Evolutionary conservation across 2,113 vertebrate genomes (phyloP).

Genomic region (Gila orcuttii): DNA sequence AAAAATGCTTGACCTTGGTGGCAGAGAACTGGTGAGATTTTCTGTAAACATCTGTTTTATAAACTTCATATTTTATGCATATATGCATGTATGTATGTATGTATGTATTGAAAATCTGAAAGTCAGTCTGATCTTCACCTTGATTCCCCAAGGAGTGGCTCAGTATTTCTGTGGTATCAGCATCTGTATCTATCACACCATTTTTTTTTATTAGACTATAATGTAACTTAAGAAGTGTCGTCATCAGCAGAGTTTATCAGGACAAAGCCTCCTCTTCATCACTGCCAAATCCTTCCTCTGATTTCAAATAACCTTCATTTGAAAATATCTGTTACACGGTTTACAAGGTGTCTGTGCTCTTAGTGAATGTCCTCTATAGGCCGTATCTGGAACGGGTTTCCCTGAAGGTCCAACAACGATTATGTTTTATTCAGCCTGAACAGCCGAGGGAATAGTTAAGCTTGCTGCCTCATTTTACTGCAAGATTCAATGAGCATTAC

Average conservation of each 20-base stretch:
- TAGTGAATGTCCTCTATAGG: slow-evolving; percentile 26
- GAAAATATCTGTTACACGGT: not conserved
- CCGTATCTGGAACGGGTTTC: slow-evolving; percentile 23
- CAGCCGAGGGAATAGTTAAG: slow-evolving; percentile 36
- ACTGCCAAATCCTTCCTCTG: slow-evolving; percentile 10
- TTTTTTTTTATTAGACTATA: not conserved
- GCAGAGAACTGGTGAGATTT: not conserved
- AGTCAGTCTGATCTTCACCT: slow-evolving; percentile 8
- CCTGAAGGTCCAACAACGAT: slow-evolving; percentile 33
- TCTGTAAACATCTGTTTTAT: not conserved
- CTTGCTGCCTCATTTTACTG: slow-evolving; percentile 39
- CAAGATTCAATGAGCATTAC: slow-evolving; percentile 41
- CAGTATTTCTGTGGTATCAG: not conserved
- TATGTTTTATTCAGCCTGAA: slow-evolving; percentile 45
- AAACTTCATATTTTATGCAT: not conserved
- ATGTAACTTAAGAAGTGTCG: not conserved
- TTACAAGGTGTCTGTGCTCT: slow-evolving; percentile 28
- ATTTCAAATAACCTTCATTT: slow-evolving; percentile 21
- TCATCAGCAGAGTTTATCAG: slow-evolving; percentile 1
- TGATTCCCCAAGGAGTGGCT: not conserved
- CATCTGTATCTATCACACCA: not conserved
- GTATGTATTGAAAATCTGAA: not conserved
- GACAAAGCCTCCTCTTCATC: slow-evolving; percentile 4
- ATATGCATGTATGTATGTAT: no score
- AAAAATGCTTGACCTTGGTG: not conserved